Evolutionary conservation across 2,797 vertebrate species (phyloP).

Genomic region (Spinibarbus caldwelli): DNA sequence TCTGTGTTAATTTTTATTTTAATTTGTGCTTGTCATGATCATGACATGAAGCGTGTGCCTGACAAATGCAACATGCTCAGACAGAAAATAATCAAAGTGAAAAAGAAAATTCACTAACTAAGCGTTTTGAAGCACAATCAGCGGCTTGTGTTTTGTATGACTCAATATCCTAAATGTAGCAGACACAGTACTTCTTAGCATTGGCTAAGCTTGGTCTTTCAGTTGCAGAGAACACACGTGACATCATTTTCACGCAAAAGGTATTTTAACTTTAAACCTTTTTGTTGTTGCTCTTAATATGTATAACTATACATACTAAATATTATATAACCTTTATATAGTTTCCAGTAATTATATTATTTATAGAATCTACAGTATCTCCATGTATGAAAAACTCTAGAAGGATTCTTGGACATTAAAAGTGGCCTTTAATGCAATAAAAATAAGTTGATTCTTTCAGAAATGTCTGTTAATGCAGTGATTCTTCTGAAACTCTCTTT

Average conservation of each 20-base stretch:
- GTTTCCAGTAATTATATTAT: not conserved
- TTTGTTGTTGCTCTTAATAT: not conserved
- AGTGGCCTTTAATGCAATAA: not conserved
- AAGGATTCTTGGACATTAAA: not conserved
- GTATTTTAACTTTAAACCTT: not conserved
- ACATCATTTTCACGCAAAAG: not conserved
- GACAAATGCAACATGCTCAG: not conserved
- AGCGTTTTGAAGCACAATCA: not conserved
- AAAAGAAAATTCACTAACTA: constrained; percentile 11
- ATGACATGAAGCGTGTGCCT: not conserved
- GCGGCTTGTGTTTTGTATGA: not conserved
- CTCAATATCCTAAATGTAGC: constrained; percentile 16
- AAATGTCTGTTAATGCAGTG: not conserved
- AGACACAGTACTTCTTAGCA: constrained; percentile 7
- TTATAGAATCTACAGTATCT: too few relatives aligned
- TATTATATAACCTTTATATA: not conserved
- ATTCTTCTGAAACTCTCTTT: not conserved
- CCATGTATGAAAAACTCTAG: not conserved
- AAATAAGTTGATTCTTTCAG: not conserved
- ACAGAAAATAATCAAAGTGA: not conserved
- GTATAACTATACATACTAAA: not conserved
- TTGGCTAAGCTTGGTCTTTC: constrained; percentile 8
- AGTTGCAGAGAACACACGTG: constrained; percentile 2
- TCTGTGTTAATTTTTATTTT: not conserved
- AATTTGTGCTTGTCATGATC: not conserved